These are phyloP conservation scores for Corythornis madagascariensis DNA, from an alignment of 2,113 vertebrate genomes.

Conservation along the genomic window DNA sequence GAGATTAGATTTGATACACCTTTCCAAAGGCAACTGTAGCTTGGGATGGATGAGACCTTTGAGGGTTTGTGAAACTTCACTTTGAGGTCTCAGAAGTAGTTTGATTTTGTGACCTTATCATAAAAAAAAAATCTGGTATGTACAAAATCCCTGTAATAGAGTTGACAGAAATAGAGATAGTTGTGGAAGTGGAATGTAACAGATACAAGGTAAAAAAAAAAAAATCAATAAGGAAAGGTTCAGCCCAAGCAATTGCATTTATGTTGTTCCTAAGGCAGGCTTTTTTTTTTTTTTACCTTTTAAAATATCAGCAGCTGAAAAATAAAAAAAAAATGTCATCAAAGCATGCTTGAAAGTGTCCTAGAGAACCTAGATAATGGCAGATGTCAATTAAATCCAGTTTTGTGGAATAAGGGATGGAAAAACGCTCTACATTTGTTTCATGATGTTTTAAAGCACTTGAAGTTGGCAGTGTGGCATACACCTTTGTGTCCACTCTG, in stretches of 20 bases:
- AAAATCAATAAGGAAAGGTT: not conserved
- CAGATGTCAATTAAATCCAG: not conserved
- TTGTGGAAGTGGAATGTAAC: not conserved
- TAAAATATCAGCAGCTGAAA: not conserved
- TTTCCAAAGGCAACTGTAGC: not conserved
- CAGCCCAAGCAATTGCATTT: not conserved
- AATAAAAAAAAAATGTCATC: not conserved
- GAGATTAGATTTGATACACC: not conserved
- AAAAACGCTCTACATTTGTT: not conserved
- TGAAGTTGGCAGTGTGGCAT: not conserved
- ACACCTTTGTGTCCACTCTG: not conserved
- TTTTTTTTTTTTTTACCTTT: not conserved
- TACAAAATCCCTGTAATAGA: not conserved
- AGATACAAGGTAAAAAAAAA: not conserved
- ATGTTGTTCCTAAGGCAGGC: not conserved
- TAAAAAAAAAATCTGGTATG: not conserved
- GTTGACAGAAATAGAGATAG: not conserved
- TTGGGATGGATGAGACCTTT: not conserved
- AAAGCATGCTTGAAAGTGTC: not conserved
- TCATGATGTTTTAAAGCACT: not conserved
- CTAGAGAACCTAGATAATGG: not conserved
- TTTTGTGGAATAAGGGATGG: not conserved
- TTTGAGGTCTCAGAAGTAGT: not conserved
- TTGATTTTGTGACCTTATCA: slow-evolving; percentile 28
- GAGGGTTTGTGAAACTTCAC: not conserved